Base-by-base conservation (phyloP, 2,113 vertebrate species). In the Coturnix japonica region DNA sequence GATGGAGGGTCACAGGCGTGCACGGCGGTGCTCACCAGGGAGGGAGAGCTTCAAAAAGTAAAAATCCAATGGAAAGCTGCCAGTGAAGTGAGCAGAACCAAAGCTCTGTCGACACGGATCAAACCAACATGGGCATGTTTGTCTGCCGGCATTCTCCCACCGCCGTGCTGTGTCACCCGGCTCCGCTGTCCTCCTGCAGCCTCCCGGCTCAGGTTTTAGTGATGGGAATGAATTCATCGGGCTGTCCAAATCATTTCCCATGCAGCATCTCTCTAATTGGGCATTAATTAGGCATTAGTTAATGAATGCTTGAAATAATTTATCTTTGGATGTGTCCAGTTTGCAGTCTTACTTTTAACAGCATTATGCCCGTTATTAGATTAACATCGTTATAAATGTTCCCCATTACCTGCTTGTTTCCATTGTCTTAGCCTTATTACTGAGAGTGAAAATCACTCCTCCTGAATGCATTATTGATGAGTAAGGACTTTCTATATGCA, bases 231-330 rank as follows among this genome's bases (percentile, higher is more conserved):
- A 92, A 96, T 96, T 94, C 59, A 71, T 76, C 54, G 20, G 11
- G 92, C 91, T 90, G 96, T 96, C 97, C 96, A 47, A 95, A 94
- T 90, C 91, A 87, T 96, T 96, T 97, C 96, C 97, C 97, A 96
- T 96, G 93, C 85, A 97, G 94, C 95, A 94, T 96, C 93, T 91
- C 96, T 96, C 96, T 98, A 98, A 98, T 97, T 97, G 97, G 93
- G 93, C 96, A 97, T 98, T 98, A 98, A 98, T 98, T 97, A 98
- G 97, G 95, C 97, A 97, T 97, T 97, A 77, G 96, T 98, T 97
- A 98, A 97, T 97, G 96, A 97, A 98, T 86, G 94, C 98, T 97
- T 96, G 97, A 97, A 97, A 98, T 97, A 97, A 98, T 97, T 98
- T 97, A 97, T 98, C 97, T 97, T 97, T 92, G 80, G 97, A 97